A percentile compares a stretch with the other conserved stretches of the same genome.
phyloP scores from a whole-genome alignment of 2,797 vertebrate species.

The Hyperoplus lanceolatus region DNA sequence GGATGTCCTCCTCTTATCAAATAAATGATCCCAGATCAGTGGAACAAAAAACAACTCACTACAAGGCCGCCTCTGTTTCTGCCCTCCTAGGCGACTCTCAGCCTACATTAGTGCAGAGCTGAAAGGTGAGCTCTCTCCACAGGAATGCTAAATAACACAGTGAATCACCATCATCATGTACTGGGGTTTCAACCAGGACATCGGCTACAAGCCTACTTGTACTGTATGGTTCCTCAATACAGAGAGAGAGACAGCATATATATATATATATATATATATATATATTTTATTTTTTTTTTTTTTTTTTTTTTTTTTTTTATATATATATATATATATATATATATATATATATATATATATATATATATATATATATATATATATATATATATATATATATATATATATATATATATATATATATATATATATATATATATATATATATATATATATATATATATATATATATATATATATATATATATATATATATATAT shows the following conservation, averaged over 20 bases:
- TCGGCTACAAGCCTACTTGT: slow-evolving; percentile 1
- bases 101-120: slow-evolving; percentile 51
- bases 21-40: slow-evolving; percentile 46
- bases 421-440: no score
- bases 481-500: no score
- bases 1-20: slow-evolving; percentile 35
- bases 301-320: no score
- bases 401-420: no score
- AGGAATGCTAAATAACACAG: slow-evolving; percentile 73
- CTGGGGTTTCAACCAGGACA: slow-evolving; percentile 38
- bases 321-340: no score
- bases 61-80: slow-evolving; percentile 64
- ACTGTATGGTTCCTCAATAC: background rate
- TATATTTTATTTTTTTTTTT: no score
- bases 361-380: no score
- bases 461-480: no score
- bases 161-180: slow-evolving; percentile 25
- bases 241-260: background rate
- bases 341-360: no score
- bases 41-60: slow-evolving; percentile 25
- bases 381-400: no score
- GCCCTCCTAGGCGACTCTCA: slow-evolving; percentile 29
- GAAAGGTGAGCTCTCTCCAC: slow-evolving; percentile 74
- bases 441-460: no score
- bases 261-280: no score